Evolutionary conservation across 37 sponge, comb jelly and placozoan species (phyloP), one percentile per base, ranked within the genome.

Genomic region (Haliclona indistincta): DNA sequence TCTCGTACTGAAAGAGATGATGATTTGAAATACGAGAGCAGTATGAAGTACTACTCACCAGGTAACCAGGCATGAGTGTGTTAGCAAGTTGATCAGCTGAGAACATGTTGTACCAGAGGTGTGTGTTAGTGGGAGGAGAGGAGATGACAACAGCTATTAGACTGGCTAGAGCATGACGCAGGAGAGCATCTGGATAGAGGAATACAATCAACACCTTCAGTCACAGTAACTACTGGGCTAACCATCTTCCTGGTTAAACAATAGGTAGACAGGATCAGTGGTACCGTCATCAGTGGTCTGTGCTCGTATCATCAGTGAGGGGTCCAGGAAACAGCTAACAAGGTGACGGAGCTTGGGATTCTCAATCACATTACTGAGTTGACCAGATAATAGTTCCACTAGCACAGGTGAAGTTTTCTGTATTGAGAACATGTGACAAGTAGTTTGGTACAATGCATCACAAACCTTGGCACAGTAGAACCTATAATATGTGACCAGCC

Each of bases 81-180:
- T 53, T 43, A 6, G 22, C 58, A 17, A 91, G 82, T 20, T 65
- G 43, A 6, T 62, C 58, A 1, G 62, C 63, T 22, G 77, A 39
- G 69, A 86, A 82, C 77, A 86, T 43, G 76, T 67, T 68, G 38
- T 77, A 81, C 92, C 92, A 91, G 28, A 91, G 63, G 61, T 91
- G 86, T 45, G 74, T 86, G 64, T 63, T 56, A 13, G 49, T 42
- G 28, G 75, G n/a, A 2, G 75, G 89, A 11, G 77, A 54, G 1
- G 74, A 80, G 44, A 91, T 13, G 0, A 58, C 67, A 23, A 82
- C 81, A 36, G 87, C 81, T n/a, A 86, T 76, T 62, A 91, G 42
- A 68, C 81, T 75, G 17, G 83, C 84, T 43, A 91, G 47, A 30
- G 84, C 77, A 70, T 52, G 38, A 34, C 81, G 71, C 20, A 91